Evolutionary conservation across 2,113 vertebrate genomes (phyloP).

Genomic region (Xiphophorus maculatus): DNA sequence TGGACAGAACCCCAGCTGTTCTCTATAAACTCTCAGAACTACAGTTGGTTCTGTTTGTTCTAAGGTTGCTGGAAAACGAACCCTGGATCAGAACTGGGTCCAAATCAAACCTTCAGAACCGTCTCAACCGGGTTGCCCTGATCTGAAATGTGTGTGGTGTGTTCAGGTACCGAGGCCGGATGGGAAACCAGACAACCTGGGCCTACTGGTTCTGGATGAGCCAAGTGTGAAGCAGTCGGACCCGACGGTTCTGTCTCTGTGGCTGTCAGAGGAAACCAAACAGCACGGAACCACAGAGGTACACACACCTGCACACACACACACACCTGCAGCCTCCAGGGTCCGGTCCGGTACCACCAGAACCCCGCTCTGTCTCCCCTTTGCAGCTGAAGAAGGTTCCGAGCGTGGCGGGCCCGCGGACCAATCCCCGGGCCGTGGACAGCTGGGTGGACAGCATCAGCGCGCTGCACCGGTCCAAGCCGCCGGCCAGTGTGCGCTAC

Average conservation of each 20-base stretch:
- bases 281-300: constrained; percentile 86
- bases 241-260: constrained; percentile 91
- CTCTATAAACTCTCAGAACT: not conserved
- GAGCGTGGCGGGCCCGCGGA: constrained; percentile 52
- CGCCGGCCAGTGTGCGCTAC: constrained; percentile 83
- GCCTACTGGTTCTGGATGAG: constrained; percentile 91
- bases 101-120: not conserved
- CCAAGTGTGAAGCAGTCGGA: constrained; percentile 94
- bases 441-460: constrained; percentile 74
- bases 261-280: constrained; percentile 93
- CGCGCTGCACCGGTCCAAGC: constrained; percentile 68
- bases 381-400: constrained; percentile 70
- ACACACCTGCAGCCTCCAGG: not conserved
- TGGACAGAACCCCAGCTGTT: no score
- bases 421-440: constrained; percentile 60
- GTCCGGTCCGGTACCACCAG: no score
- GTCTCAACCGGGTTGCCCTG: not conserved
- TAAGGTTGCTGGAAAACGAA: no score
- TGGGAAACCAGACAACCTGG: constrained; percentile 86
- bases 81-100: no score
- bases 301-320: not conserved
- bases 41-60: not conserved
- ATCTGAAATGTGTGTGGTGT: not conserved
- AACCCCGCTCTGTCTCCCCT: not conserved
- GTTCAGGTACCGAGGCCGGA: constrained; percentile 89